Percentiles rank a stretch among this genome's conserved stretches.
These are phyloP conservation scores for Picus viridis DNA, from an alignment of 2,797 vertebrate genomes.

Conservation along the genomic window DNA sequence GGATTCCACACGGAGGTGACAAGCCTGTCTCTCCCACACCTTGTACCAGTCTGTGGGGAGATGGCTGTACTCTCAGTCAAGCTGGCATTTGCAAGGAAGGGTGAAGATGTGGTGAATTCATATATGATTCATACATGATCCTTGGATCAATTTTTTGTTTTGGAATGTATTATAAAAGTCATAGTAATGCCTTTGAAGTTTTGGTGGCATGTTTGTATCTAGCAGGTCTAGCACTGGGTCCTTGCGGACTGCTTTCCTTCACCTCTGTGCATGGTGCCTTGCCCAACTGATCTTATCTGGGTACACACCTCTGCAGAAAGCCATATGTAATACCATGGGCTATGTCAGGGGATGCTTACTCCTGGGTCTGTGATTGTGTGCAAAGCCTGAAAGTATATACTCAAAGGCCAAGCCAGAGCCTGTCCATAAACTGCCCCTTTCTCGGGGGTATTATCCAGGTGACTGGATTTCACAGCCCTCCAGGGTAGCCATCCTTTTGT, in stretches of 20 bases:
- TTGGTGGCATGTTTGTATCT: neutral
- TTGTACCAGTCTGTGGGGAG: neutral
- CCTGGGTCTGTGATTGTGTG: neutral
- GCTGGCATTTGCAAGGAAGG: neutral
- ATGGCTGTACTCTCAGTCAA: neutral
- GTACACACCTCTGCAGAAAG: fast-evolving
- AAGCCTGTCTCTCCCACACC: neutral
- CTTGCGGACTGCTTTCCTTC: neutral
- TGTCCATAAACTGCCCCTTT: neutral
- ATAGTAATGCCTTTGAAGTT: neutral
- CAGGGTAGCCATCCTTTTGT: neutral
- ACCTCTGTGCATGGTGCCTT: fast-evolving
- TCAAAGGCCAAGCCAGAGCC: neutral
- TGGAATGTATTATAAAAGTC: neutral
- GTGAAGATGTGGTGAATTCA: neutral
- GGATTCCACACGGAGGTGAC: neutral
- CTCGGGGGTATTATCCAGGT: neutral
- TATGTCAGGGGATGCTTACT: neutral
- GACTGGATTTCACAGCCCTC: neutral
- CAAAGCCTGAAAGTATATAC: neutral
- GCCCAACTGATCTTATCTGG: fast-evolving
- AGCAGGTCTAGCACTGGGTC: neutral
- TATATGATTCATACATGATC: neutral
- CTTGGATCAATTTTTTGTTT: neutral
- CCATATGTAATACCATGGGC: fast-evolving